Evolutionary conservation across 2,797 vertebrate genomes (phyloP).

Genomic region (Crypturellus tataupa): DNA sequence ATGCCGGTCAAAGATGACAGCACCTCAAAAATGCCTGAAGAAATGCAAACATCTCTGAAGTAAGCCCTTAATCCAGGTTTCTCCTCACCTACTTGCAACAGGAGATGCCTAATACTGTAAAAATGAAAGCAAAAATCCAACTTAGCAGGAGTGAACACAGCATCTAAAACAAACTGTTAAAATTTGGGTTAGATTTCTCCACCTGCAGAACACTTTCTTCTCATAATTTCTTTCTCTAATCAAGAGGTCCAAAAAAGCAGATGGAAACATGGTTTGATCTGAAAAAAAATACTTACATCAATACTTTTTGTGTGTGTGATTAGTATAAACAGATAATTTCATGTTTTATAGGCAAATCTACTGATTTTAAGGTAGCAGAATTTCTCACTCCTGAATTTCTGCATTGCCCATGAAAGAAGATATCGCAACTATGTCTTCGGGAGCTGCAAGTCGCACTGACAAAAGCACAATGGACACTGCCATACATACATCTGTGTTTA

Average conservation of each 20-base stretch:
- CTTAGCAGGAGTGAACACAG: background rate
- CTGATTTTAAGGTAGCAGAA: background rate
- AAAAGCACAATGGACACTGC: no score
- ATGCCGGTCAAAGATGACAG: background rate
- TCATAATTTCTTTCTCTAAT: background rate
- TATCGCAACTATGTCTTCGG: background rate
- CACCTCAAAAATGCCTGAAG: background rate
- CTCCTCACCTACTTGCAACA: background rate
- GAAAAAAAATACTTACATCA: background rate
- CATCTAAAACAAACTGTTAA: background rate
- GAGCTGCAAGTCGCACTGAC: background rate
- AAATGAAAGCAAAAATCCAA: background rate
- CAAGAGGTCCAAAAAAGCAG: background rate
- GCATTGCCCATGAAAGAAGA: background rate
- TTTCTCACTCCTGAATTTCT: background rate
- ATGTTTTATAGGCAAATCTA: background rate
- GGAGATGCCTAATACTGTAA: background rate
- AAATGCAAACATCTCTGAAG: background rate
- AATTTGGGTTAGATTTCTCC: background rate
- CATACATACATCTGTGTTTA: accelerated
- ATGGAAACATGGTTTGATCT: background rate
- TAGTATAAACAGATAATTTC: background rate
- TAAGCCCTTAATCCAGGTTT: background rate
- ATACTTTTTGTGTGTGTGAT: background rate
- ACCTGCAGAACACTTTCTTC: background rate